phyloP scores from a whole-genome alignment of 2,888 invertebrate species.

The Limenitis camilla region DNA sequence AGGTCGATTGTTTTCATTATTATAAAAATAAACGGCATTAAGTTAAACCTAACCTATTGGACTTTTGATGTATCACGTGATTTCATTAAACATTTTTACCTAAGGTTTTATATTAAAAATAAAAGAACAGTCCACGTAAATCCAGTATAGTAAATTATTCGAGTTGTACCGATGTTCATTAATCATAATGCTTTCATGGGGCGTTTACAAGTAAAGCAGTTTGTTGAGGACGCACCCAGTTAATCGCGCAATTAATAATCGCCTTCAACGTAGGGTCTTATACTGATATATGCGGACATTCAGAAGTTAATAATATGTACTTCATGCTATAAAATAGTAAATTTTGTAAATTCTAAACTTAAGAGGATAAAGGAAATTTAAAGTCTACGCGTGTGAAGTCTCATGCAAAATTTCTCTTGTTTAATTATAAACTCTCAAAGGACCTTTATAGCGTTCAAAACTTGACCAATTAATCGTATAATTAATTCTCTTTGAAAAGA shows the following conservation, averaged over 20 bases:
- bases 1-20: too few relatives aligned
- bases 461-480: constrained; percentile 1
- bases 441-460: neutral
- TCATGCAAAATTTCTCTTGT: too few relatives aligned
- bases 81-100: too few relatives aligned
- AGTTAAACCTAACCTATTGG: too few relatives aligned
- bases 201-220: constrained; percentile 4
- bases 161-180: neutral
- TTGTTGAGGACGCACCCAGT: constrained; percentile 1
- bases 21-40: too few relatives aligned
- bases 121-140: too few relatives aligned
- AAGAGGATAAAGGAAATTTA: too few relatives aligned
- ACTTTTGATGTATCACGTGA: too few relatives aligned
- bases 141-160: neutral
- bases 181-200: constrained; percentile 6
- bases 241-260: constrained; percentile 9
- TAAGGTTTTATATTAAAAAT: too few relatives aligned
- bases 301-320: neutral
- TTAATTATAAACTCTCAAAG: too few relatives aligned
- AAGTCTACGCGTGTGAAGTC: too few relatives aligned
- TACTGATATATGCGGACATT: neutral
- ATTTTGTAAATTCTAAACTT: too few relatives aligned
- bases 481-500: neutral
- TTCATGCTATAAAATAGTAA: neutral
- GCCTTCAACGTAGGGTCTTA: neutral